Evolutionary conservation across 2,113 vertebrate species (phyloP).

Genomic region (Myrmophylax atrothorax): DNA sequence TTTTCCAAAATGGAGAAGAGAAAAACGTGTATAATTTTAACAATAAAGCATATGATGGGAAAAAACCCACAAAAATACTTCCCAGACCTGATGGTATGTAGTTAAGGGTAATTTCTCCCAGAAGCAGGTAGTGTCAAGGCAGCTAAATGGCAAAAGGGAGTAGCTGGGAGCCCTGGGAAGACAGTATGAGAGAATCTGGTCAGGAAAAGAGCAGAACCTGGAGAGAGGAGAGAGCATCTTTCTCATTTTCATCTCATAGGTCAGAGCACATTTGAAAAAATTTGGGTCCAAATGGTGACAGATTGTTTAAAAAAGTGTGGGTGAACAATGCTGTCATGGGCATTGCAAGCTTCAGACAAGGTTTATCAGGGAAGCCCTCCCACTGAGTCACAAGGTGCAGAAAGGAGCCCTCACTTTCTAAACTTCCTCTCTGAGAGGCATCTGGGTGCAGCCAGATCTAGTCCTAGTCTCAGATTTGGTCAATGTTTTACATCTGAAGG

Average conservation of each 20-base stretch:
- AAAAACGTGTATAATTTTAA: neutral
- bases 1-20: neutral
- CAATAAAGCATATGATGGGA: neutral
- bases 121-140: neutral
- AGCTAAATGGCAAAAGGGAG: neutral
- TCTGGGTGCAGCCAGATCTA: neutral
- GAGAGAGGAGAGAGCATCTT: neutral
- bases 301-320: neutral
- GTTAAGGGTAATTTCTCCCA: neutral
- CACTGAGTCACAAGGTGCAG: neutral
- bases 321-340: neutral
- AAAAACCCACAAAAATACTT: neutral
- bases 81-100: neutral
- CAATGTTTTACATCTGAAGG: neutral
- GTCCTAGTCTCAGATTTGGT: neutral
- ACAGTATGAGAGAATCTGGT: neutral
- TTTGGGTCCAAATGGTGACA: neutral
- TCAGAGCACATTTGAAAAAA: neutral
- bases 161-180: neutral
- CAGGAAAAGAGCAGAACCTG: neutral
- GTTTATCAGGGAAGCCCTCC: neutral
- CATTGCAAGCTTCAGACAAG: neutral
- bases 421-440: neutral
- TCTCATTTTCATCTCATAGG: neutral
- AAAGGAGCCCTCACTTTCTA: neutral